Evolutionary conservation across 1,140 invertebrate genomes (phyloP).

Genomic region (Mizuhopecten yessoensis): DNA sequence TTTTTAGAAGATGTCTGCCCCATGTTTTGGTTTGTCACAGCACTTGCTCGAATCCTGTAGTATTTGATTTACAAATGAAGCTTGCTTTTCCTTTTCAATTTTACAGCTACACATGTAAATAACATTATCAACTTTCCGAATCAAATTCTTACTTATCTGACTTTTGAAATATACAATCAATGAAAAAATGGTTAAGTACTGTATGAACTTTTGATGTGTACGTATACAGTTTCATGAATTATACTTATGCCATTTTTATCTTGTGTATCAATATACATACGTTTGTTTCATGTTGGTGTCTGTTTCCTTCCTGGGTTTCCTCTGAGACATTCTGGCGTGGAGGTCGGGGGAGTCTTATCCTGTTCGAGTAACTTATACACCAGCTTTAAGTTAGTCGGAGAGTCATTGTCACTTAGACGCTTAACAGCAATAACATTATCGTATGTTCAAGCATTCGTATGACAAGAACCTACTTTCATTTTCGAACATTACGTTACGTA

Average conservation of each 20-base stretch:
- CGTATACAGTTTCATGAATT: too few relatives aligned
- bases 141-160: too few relatives aligned
- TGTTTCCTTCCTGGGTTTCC: not conserved
- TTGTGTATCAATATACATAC: not conserved
- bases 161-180: too few relatives aligned
- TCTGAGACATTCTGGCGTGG: not conserved
- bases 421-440: not conserved
- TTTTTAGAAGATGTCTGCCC: conserved; percentile 36
- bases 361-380: not conserved
- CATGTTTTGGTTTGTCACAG: not conserved
- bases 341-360: conserved; percentile 19
- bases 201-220: too few relatives aligned
- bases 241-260: too few relatives aligned
- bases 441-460: not conserved
- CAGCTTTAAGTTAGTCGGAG: too few relatives aligned
- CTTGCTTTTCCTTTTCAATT: not conserved
- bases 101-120: not conserved
- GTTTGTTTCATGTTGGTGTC: conserved; percentile 6
- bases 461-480: not conserved
- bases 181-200: too few relatives aligned
- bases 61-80: not conserved
- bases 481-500: conserved; percentile 18
- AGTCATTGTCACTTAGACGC: not conserved
- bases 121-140: too few relatives aligned
- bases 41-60: not conserved